Conservation (phyloP, 2,797 vertebrate genomes). For the Pipistrellus nathusii region DNA sequence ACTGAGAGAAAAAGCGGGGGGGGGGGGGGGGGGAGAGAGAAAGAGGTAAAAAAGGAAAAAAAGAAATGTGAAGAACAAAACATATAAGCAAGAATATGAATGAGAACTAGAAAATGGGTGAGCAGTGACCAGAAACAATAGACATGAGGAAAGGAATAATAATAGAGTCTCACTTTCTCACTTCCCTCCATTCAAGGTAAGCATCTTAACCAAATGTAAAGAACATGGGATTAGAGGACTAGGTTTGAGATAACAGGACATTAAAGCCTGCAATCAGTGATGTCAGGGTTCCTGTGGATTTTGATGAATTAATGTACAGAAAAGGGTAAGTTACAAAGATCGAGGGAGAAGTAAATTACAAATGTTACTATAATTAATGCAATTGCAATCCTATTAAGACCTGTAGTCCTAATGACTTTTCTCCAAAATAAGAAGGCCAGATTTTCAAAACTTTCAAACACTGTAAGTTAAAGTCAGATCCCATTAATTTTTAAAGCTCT, state of each 20-base stretch:
- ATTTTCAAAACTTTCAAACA: not conserved
- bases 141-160: not conserved
- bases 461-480: not conserved
- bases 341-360: conserved; percentile 12
- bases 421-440: conserved; percentile 17
- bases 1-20: not conserved
- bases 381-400: not conserved
- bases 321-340: not conserved
- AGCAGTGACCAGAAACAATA: not conserved
- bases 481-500: conserved; percentile 11
- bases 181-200: not conserved
- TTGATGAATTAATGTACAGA: not conserved
- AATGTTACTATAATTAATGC: conserved; percentile 27
- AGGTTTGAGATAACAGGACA: not conserved
- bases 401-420: not conserved
- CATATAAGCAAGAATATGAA: not conserved
- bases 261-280: not conserved
- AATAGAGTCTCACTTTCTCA: not conserved
- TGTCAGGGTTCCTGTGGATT: not conserved
- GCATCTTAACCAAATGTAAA: not conserved
- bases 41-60: not conserved
- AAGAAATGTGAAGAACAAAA: not conserved
- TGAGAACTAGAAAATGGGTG: not conserved
- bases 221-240: not conserved
- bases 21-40: too few species aligned